These are phyloP conservation scores for Picus viridis DNA, from an alignment of 2,797 vertebrate species.

Conservation along the genomic window DNA sequence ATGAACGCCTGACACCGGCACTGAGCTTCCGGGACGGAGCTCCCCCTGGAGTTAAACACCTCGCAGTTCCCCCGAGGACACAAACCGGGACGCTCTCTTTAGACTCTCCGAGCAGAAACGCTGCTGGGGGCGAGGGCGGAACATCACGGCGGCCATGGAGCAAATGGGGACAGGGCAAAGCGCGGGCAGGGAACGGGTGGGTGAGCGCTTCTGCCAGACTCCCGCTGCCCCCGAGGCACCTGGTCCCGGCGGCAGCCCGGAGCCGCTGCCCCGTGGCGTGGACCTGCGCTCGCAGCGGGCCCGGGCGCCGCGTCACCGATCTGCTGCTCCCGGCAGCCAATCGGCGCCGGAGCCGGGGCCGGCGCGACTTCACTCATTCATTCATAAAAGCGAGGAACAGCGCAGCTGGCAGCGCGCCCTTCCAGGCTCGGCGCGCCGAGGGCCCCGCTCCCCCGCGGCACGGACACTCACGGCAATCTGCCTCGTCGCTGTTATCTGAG, in stretches of 20 bases:
- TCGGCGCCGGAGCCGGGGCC: constrained; percentile 48
- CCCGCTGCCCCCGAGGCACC: neutral
- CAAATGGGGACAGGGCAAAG: neutral
- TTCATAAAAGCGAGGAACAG: constrained; percentile 71
- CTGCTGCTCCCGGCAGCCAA: constrained; percentile 77
- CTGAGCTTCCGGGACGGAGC: neutral
- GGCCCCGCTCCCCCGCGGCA: neutral
- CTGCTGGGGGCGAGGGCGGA: neutral
- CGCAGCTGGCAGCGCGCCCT: neutral
- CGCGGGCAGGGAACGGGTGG: neutral
- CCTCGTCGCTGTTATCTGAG: constrained; percentile 95
- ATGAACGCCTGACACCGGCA: neutral
- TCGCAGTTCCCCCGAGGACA: neutral
- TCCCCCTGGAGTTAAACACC: neutral
- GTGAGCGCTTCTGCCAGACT: neutral
- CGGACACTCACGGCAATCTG: constrained; percentile 93
- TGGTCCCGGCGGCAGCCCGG: neutral
- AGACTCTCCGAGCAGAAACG: fast-evolving
- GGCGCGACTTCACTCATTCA: constrained; percentile 81
- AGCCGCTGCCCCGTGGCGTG: neutral
- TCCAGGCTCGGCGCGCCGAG: neutral
- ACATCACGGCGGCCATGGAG: neutral
- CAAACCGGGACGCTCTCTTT: fast-evolving
- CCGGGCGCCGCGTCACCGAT: constrained; percentile 60
- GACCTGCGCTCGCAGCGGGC: neutral